phyloP scores from a whole-genome alignment of 2,797 vertebrate genomes.

The Sebastiscus albofasciatus region DNA sequence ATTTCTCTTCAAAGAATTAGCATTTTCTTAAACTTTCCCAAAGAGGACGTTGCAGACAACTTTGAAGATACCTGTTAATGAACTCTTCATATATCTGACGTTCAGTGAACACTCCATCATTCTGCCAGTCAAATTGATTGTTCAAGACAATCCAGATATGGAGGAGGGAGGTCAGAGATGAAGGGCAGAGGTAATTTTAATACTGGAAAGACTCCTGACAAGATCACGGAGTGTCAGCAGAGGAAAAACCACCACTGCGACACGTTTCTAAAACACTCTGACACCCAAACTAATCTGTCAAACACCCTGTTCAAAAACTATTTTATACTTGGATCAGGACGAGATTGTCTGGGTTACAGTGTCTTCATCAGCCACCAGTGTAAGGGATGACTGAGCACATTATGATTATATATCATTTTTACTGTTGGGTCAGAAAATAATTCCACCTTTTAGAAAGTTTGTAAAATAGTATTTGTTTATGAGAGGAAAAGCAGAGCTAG shows the following conservation, averaged over 20 bases:
- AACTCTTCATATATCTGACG: conserved; percentile 19
- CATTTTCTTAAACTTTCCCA: neutral
- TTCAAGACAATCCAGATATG: conserved; percentile 33
- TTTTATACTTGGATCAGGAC: neutral
- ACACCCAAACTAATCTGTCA: conserved; percentile 38
- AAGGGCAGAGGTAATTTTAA: conserved; percentile 46
- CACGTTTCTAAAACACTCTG: conserved; percentile 18
- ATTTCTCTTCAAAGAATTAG: neutral
- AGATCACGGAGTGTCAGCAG: conserved; percentile 8
- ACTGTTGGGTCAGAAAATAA: neutral
- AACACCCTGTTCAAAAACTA: conserved; percentile 26
- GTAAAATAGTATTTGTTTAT: neutral
- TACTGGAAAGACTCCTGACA: conserved; percentile 21
- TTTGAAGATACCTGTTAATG: conserved; percentile 17
- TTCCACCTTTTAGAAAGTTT: no score
- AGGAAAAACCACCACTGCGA: neutral
- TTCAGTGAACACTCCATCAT: conserved; percentile 2
- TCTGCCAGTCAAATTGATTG: conserved; percentile 56
- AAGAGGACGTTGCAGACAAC: neutral
- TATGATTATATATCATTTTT: neutral
- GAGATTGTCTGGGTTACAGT: neutral
- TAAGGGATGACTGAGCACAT: neutral
- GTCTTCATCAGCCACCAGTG: neutral
- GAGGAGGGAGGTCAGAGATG: conserved; percentile 31
- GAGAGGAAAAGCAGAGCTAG: neutral